Percentiles rank a stretch among this genome's conserved stretches.
Evolutionary conservation across 2,797 vertebrate species (phyloP).

Genomic region (Gila robusta): DNA sequence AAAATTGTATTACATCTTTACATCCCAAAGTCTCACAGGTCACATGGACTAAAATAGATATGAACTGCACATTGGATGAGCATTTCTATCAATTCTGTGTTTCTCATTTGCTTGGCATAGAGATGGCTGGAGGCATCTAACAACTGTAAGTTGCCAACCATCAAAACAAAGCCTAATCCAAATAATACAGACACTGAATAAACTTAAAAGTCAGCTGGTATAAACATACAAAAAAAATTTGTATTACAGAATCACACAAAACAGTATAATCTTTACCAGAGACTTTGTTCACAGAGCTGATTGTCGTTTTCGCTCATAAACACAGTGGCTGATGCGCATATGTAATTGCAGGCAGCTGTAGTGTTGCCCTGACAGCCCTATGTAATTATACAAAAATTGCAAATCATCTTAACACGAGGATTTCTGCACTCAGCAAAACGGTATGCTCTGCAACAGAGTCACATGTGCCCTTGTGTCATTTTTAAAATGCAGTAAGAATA

Average conservation of each 20-base stretch:
- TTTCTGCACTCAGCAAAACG: slow-evolving; percentile 40
- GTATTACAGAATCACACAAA: neutral
- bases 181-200: neutral
- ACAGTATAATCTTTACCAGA: slow-evolving; percentile 12
- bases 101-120: neutral
- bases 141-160: neutral
- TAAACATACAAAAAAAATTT: neutral
- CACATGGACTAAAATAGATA: neutral
- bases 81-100: neutral
- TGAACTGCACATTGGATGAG: neutral
- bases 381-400: slow-evolving; percentile 57
- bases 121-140: neutral
- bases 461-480: neutral
- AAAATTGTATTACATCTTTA: no score
- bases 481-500: neutral
- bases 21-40: no score
- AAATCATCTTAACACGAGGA: slow-evolving; percentile 47
- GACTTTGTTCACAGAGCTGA: slow-evolving; percentile 22
- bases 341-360: slow-evolving; percentile 56
- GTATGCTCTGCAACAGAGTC: neutral
- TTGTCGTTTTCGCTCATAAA: slow-evolving; percentile 18
- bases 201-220: neutral
- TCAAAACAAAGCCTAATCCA: slow-evolving; percentile 7
- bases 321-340: slow-evolving; percentile 32
- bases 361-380: slow-evolving; percentile 14